phyloP scores from a whole-genome alignment of 2,113 vertebrate genomes.

The Chlorocebus sabaeus region DNA sequence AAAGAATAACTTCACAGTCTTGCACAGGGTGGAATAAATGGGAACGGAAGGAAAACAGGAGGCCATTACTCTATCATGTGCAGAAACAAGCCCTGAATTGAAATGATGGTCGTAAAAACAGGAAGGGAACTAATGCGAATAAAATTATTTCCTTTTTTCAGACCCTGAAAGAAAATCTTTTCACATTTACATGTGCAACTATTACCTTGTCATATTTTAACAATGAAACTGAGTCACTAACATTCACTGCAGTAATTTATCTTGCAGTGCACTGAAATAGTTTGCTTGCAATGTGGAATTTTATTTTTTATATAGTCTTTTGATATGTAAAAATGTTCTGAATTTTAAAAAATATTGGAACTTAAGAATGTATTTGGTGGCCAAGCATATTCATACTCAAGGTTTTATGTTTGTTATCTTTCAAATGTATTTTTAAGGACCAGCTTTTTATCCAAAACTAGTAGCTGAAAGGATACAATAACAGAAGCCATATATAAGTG shows the following conservation, averaged over 20 bases:
- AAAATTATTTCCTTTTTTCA: background rate
- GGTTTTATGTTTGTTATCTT: background rate
- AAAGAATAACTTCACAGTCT: background rate
- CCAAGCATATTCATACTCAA: background rate
- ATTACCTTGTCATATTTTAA: slow-evolving; percentile 24
- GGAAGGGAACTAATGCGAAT: background rate
- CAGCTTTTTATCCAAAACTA: background rate
- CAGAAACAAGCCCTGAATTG: background rate
- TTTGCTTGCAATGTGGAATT: background rate
- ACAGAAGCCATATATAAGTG: background rate
- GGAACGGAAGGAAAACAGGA: background rate
- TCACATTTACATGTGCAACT: background rate
- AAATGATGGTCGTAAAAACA: background rate
- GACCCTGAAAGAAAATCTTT: slow-evolving; percentile 42
- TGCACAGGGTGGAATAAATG: background rate
- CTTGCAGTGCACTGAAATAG: background rate
- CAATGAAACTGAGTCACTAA: background rate
- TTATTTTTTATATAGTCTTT: background rate
- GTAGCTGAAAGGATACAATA: background rate
- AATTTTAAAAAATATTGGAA: background rate
- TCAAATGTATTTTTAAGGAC: background rate
- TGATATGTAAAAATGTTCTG: background rate
- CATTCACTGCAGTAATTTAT: background rate
- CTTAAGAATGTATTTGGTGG: background rate
- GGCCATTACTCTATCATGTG: background rate